Evolutionary conservation across 2,888 invertebrate species (phyloP).

Genomic region (Stenurella melanura): DNA sequence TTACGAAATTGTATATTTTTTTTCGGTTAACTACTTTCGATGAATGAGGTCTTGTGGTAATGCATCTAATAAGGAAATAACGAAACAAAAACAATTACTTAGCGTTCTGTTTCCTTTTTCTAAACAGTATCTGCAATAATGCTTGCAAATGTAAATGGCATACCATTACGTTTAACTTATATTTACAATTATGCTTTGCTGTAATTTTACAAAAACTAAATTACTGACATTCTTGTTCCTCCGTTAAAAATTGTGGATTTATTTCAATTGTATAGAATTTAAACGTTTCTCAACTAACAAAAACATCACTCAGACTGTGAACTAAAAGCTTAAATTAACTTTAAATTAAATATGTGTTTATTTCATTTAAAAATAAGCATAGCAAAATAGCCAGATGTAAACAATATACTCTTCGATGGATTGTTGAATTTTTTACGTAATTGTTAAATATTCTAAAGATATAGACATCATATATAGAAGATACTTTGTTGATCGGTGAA

Average conservation of each 20-base stretch:
- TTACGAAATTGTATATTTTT: background rate
- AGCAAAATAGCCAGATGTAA: too few relatives aligned
- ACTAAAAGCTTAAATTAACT: too few relatives aligned
- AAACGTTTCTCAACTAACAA: too few relatives aligned
- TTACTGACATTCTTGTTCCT: background rate
- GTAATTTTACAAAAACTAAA: background rate
- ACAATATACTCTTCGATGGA: too few relatives aligned
- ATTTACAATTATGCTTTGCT: background rate
- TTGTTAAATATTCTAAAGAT: too few relatives aligned
- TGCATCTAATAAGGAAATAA: conserved; percentile 5
- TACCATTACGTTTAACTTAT: background rate
- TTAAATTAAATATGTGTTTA: too few relatives aligned
- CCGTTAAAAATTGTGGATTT: background rate
- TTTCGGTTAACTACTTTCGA: background rate
- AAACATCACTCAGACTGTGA: too few relatives aligned
- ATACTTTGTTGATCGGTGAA: too few relatives aligned
- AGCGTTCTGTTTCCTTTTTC: background rate
- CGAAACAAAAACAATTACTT: conserved; percentile 5
- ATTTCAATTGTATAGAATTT: background rate
- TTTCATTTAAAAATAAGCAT: too few relatives aligned
- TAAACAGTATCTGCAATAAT: background rate
- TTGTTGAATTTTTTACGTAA: too few relatives aligned
- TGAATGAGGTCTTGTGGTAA: background rate
- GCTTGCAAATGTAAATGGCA: too few relatives aligned
- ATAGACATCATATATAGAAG: too few relatives aligned